Evolutionary conservation across 2,113 vertebrate species (phyloP).

Genomic region (Salvelinus fontinalis): DNA sequence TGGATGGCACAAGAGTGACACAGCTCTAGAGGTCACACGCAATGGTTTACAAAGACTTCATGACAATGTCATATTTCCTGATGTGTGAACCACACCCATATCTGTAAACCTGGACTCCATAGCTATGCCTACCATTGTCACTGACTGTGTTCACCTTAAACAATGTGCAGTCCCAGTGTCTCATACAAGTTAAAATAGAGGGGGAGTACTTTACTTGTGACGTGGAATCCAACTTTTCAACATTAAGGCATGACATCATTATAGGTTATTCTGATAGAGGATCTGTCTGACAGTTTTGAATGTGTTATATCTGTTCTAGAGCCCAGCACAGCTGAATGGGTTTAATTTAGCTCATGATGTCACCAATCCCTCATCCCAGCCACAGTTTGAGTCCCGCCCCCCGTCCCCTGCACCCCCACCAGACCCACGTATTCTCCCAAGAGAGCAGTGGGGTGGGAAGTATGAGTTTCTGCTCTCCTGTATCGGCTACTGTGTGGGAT

Average conservation of each 20-base stretch:
- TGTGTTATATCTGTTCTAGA: slow-evolving; percentile 38
- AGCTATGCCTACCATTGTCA: neutral
- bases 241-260: neutral
- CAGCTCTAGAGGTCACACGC: neutral
- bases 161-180: neutral
- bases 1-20: neutral
- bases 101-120: neutral
- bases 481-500: slow-evolving; percentile 81
- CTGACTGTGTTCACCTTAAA: neutral
- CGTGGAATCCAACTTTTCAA: neutral
- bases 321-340: slow-evolving; percentile 57
- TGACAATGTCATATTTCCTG: neutral
- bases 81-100: neutral
- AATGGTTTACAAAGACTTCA: neutral
- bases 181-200: too few species aligned
- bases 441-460: slow-evolving; percentile 79
- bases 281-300: neutral
- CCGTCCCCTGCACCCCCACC: slow-evolving; percentile 9
- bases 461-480: slow-evolving; percentile 83
- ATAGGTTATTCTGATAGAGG: neutral
- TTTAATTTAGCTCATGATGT: slow-evolving; percentile 36
- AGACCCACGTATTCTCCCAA: neutral
- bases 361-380: slow-evolving; percentile 22
- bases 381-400: slow-evolving; percentile 24
- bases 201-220: neutral